Conservation (phyloP, 2,113 vertebrate species). For the Athene noctua region DNA sequence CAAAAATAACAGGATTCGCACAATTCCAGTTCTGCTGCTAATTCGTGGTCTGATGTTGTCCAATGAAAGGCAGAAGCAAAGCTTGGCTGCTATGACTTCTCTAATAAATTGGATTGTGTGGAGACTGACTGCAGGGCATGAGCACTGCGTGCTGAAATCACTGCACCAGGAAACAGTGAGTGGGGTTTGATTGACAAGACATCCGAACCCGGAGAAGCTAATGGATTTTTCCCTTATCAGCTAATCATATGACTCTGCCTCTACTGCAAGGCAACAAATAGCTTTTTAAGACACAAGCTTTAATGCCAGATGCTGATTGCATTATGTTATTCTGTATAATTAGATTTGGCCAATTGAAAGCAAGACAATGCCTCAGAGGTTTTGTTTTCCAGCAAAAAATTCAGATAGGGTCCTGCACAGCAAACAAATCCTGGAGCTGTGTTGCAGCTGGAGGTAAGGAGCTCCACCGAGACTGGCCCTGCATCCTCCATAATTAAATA, state of each 20-base stretch:
- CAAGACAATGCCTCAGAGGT: background rate
- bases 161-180: background rate
- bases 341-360: conserved; percentile 29
- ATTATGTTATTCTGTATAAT: conserved; percentile 23
- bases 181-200: conserved; percentile 43
- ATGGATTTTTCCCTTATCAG: conserved; percentile 66
- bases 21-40: conserved; percentile 34
- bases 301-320: conserved; percentile 39
- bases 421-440: conserved; percentile 7
- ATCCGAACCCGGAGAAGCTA: background rate
- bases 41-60: background rate
- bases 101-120: conserved; percentile 61
- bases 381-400: conserved; percentile 29
- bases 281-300: conserved; percentile 9
- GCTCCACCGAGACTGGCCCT: background rate
- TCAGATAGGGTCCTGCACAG: background rate
- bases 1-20: conserved; percentile 46
- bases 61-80: conserved; percentile 23
- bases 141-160: background rate
- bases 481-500: background rate
- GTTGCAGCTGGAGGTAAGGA: background rate
- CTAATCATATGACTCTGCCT: conserved; percentile 46
- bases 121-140: conserved; percentile 61
- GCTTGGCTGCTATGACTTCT: conserved; percentile 30
- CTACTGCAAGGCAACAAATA: conserved; percentile 33